A percentile compares a stretch with the other conserved stretches of the same genome.
phyloP scores from a whole-genome alignment of 2,888 invertebrate species.

The Macrophya alboannulata region DNA sequence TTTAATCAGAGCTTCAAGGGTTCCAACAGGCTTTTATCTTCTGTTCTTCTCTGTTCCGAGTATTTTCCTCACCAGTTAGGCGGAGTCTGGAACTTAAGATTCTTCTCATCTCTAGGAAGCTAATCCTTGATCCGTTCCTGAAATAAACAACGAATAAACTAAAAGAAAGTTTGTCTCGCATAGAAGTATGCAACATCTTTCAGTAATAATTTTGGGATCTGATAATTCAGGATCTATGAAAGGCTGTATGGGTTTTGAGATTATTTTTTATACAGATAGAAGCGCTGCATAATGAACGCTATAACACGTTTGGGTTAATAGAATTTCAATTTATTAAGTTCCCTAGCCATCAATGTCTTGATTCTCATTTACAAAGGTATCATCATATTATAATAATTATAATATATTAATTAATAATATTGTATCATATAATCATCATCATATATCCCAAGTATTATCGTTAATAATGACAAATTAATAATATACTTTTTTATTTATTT shows the following conservation, averaged over 20 bases:
- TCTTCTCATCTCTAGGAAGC: not conserved
- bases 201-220: not conserved
- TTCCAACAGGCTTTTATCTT: not conserved
- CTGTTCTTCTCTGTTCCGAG: not conserved
- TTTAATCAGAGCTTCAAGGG: not conserved
- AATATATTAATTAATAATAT: constrained; percentile 60
- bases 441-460: constrained; percentile 57
- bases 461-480: constrained; percentile 63
- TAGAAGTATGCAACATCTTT: not conserved
- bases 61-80: not conserved
- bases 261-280: not conserved
- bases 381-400: constrained; percentile 66
- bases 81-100: not conserved
- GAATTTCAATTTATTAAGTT: constrained; percentile 78
- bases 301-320: constrained; percentile 73
- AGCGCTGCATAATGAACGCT: not conserved
- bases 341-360: constrained; percentile 77
- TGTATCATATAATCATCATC: constrained; percentile 50
- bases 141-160: not conserved
- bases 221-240: not conserved
- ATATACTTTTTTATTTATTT: constrained; percentile 18
- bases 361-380: constrained; percentile 78
- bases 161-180: not conserved
- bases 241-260: not conserved
- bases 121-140: not conserved